phyloP scores from a whole-genome alignment of 2,797 vertebrate genomes.

The Chanos chanos region DNA sequence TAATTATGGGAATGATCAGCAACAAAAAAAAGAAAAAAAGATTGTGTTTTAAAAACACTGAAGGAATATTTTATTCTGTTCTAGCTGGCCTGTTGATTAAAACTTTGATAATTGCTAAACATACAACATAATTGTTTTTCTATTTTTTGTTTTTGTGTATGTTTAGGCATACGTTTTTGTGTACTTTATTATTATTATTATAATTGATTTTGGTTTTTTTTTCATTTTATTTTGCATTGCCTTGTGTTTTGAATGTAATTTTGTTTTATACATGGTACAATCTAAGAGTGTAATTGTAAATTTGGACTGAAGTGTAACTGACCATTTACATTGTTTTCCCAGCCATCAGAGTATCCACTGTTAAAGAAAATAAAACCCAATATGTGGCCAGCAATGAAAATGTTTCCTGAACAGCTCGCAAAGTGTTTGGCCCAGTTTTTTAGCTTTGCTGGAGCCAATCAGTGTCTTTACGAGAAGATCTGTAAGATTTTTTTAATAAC shows the following conservation, averaged over 20 bases:
- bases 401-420: too few relatives aligned
- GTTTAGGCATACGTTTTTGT: slow-evolving; percentile 12
- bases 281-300: slow-evolving; percentile 20
- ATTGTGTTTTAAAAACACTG: slow-evolving; percentile 27
- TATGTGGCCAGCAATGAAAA: slow-evolving; percentile 2
- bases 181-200: too few relatives aligned
- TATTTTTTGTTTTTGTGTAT: slow-evolving; percentile 20
- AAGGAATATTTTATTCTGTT: slow-evolving; percentile 34
- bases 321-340: not conserved
- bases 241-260: slow-evolving; percentile 29
- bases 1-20: slow-evolving; percentile 4
- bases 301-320: not conserved
- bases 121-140: slow-evolving; percentile 46
- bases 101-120: slow-evolving; percentile 39
- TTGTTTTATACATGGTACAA: slow-evolving; percentile 38
- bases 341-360: slow-evolving; percentile 1
- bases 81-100: slow-evolving; percentile 29
- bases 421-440: too few relatives aligned
- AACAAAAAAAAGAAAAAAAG: too few relatives aligned
- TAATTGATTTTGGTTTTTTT: slow-evolving; percentile 21
- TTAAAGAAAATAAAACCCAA: slow-evolving; percentile 14
- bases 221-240: slow-evolving; percentile 27
- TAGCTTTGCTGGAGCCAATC: too few relatives aligned
- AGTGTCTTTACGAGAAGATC: too few relatives aligned
- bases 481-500: too few relatives aligned